Conservation (phyloP, 2,888 invertebrate genomes). For the Drosophila monieri region DNA sequence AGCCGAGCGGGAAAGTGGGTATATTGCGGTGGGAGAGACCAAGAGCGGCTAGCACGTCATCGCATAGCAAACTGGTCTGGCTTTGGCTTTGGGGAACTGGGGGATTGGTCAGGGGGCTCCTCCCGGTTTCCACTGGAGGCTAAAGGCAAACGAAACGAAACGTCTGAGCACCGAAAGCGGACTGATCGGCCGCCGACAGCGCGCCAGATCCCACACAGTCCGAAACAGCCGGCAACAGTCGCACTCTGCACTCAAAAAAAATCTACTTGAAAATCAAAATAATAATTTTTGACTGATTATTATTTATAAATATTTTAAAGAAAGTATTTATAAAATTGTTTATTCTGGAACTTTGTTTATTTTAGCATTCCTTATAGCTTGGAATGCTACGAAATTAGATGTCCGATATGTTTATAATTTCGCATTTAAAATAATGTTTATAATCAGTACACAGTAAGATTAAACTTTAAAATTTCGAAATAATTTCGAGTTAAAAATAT, state of each 20-base stretch:
- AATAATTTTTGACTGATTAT: no score
- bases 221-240: slow-evolving; percentile 38
- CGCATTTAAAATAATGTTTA: no score
- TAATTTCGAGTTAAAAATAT: not conserved
- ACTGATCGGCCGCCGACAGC: slow-evolving; percentile 58
- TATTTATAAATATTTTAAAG: no score
- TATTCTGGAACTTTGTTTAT: not conserved
- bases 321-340: not conserved
- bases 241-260: slow-evolving; percentile 36
- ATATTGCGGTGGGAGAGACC: slow-evolving; percentile 21
- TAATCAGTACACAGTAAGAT: not conserved
- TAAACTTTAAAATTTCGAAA: not conserved
- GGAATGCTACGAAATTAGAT: not conserved
- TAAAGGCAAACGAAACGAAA: slow-evolving; percentile 59
- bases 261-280: not conserved
- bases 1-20: slow-evolving; percentile 18
- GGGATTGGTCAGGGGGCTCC: slow-evolving; percentile 32
- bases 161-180: slow-evolving; percentile 68
- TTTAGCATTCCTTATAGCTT: not conserved
- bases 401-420: not conserved
- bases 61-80: slow-evolving; percentile 67
- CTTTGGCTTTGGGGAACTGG: slow-evolving; percentile 23
- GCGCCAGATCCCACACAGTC: slow-evolving; percentile 44
- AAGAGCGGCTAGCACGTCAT: slow-evolving; percentile 58
- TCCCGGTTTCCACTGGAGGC: slow-evolving; percentile 19